Evolutionary conservation across 2,888 invertebrate genomes (phyloP).

Genomic region (Lymantria dispar): DNA sequence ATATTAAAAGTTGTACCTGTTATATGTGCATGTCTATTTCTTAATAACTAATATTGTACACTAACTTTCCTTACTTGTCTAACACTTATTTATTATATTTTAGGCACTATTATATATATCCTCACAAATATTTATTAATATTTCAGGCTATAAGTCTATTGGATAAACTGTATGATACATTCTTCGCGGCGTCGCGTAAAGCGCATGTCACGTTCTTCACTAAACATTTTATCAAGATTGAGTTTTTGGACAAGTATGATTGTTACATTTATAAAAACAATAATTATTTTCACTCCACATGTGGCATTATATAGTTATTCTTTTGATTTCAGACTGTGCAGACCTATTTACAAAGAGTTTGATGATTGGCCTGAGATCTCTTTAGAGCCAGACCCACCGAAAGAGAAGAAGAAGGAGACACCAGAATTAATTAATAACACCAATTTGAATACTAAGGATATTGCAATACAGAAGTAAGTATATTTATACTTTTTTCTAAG

Average conservation of each 20-base stretch:
- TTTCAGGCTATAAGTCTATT: conserved; percentile 85
- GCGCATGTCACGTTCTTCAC: conserved; percentile 84
- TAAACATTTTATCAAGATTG: conserved; percentile 88
- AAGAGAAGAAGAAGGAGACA: conserved; percentile 59
- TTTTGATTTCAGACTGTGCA: conserved; percentile 71
- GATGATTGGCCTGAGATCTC: conserved; percentile 84
- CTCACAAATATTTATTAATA: conserved; percentile 75
- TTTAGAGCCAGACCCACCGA: conserved; percentile 65
- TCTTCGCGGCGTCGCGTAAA: conserved; percentile 78
- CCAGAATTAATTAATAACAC: conserved; percentile 44
- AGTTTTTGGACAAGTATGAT: conserved; percentile 85
- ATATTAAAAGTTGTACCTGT: background rate
- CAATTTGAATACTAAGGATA: conserved; percentile 38
- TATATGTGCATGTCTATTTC: conserved; percentile 13
- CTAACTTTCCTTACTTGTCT: conserved; percentile 18
- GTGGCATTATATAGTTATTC: conserved; percentile 7
- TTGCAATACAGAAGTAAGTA: conserved; percentile 59
- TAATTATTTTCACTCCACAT: conserved; percentile 20
- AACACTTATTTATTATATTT: conserved; percentile 25
- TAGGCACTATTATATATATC: conserved; percentile 55
- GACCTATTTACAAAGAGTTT: conserved; percentile 85
- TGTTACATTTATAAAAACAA: conserved; percentile 39
- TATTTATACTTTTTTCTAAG: background rate
- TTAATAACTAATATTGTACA: background rate
- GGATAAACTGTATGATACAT: conserved; percentile 84